Evolutionary conservation across 2,113 vertebrate species (phyloP), one percentile per base, ranked within the genome.

Genomic region (Anolis carolinensis): DNA sequence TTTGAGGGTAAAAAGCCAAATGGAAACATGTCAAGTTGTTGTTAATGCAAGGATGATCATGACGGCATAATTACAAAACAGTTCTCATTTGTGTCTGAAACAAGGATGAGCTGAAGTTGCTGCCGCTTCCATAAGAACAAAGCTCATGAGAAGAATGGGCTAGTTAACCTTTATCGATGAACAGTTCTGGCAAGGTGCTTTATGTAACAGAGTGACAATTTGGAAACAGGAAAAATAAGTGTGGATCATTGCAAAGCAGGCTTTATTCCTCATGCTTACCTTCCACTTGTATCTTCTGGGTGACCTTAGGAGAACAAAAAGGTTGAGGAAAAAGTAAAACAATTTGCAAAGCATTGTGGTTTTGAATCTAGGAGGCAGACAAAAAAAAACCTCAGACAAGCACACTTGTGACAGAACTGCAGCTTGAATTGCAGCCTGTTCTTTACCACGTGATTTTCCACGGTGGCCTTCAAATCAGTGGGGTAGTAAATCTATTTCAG

Each of bases 41-140:
- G 79, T 73, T 62, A 92, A 83, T 67, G 87, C 82, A 87, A 85
- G 1, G 91, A 90, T 94, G 91, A 89, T 85, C 92, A 93, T 89
- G 39, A 50, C 63, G 62, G 11, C 77, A 83, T 82, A 90, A 89
- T 75, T 50, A 36, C 4, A 30, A 90, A 93, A 83, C 3, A 25
- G 86, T 88, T 84, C 92, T 87, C 92, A 86, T 90, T 93, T 88
- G 82, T 87, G 87, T 88, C 89, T 90, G 89, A 77, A 32, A 63
- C 7, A 11, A 59, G 76, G 86, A 77, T 30, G 82, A 63, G 32
- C 6, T 44, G 21, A 70, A 52, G 76, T 39, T 36, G 25, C 85
- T 86, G 71, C 70, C 83, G 77, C 82, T 90, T 88, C 74, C 85
- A 85, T 81, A 77, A 87, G 82, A 72, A 78, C 67, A 82, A 71